Base-by-base conservation (phyloP, 2,113 vertebrate genomes). In the Ameiurus melas region DNA sequence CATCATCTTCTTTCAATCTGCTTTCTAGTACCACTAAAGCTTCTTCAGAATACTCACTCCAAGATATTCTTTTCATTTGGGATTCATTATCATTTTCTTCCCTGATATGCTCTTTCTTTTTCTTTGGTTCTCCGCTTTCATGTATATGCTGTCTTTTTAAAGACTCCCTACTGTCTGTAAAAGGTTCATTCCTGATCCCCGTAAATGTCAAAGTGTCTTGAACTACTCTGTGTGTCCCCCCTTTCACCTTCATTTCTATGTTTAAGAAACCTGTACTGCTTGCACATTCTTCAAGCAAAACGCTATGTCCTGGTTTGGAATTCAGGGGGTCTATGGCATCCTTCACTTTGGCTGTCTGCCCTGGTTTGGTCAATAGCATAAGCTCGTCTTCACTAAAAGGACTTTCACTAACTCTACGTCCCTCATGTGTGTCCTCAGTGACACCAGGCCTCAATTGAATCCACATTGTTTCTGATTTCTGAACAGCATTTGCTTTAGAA, bases 201-300 rank as follows among this genome's bases (percentile, higher is more conserved):
- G 83, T 90, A 94, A 95, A 95, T 95, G 94, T 93, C 94, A 95
- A 88, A 33, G 53, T 91, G 89, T 93, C 92, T 91, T 90, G 83
- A 51, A 17, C 84, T 3, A 70, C 62, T 90, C 5, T 47, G 57
- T 82, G 39, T 53, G 20, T 73, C 58, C 89, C 79, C 86, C 66
- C 84, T 90, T 89, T 91, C 90, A 91, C 92, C 91, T 94, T 91
- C 87, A 81, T 83, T 75, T 89, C 91, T 85, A 39, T 39, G 71
- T 85, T 89, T 82, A 77, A 93, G 91, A 90, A 93, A 92, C 91
- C 87, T 73, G 86, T 88, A 90, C 90, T 82, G 79, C 87, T 86
- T 84, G 58, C 90, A 88, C 84, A 87, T 82, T 91, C 93, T 91
- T 90, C 91, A 85, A 85, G 90, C 81, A 92, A 94, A 92, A 95